Conservation (phyloP, 1,140 invertebrate genomes). For the Apolygus lucorum region DNA sequence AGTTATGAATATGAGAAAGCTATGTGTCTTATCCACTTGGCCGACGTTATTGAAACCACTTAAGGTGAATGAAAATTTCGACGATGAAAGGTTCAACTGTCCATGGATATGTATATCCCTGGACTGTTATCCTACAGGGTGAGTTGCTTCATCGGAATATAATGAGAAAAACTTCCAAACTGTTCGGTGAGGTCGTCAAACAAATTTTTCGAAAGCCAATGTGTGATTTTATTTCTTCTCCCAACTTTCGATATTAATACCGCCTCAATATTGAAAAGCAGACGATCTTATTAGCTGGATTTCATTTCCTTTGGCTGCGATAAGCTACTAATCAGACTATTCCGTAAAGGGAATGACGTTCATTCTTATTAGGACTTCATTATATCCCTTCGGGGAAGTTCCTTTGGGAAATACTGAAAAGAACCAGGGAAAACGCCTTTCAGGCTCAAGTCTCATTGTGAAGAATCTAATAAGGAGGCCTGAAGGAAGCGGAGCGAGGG, state of each 20-base stretch:
- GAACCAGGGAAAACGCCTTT: neutral
- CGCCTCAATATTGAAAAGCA: neutral
- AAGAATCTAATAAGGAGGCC: constrained; percentile 9
- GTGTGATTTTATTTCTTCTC: no score
- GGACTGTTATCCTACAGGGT: no score
- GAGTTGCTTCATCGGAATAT: no score
- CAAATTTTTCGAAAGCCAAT: no score
- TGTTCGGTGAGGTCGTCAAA: no score
- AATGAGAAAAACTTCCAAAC: no score
- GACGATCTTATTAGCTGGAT: constrained; percentile 1
- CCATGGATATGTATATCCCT: no score
- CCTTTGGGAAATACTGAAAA: constrained; percentile 15
- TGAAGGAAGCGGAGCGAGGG: neutral
- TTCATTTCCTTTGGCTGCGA: constrained; percentile 6
- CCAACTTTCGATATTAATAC: neutral
- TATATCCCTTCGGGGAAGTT: neutral
- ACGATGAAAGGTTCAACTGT: no score
- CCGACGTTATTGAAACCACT: no score
- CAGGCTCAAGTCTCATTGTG: neutral
- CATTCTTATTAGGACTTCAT: constrained; percentile 15
- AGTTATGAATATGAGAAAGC: no score
- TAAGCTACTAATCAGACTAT: constrained; percentile 13
- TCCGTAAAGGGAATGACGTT: constrained; percentile 9
- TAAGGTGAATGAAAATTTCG: no score
- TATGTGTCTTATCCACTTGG: no score